These are phyloP conservation scores for Dolichopus griseipennis DNA, from an alignment of 2,888 invertebrate genomes.

Conservation along the genomic window DNA sequence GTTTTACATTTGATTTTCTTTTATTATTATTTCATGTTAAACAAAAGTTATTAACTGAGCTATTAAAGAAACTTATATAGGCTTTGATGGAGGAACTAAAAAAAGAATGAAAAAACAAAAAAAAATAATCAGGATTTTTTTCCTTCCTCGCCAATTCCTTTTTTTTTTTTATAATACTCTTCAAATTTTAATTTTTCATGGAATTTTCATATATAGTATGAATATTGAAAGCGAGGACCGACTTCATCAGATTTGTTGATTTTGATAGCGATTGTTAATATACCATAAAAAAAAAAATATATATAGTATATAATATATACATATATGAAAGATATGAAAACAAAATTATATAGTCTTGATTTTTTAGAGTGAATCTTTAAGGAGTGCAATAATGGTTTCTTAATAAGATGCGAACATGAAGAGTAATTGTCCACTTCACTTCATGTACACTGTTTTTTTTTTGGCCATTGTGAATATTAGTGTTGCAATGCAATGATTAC, in stretches of 20 bases:
- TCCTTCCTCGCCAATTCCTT: neutral
- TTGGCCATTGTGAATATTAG: too few species aligned
- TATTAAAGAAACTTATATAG: neutral
- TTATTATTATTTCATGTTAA: too few species aligned
- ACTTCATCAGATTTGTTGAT: neutral
- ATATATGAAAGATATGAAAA: neutral
- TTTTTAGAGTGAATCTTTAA: neutral
- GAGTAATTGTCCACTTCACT: neutral
- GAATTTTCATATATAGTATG: too few species aligned
- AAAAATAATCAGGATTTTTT: neutral
- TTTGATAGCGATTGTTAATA: constrained; percentile 1
- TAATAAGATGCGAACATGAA: constrained; percentile 6
- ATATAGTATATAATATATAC: too few species aligned
- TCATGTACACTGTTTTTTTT: neutral
- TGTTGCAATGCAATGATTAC: too few species aligned
- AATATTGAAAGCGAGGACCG: neutral
- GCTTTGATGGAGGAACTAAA: neutral
- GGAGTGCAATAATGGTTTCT: constrained; percentile 1
- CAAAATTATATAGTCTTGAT: neutral
- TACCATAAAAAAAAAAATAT: too few species aligned
- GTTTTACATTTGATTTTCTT: too few species aligned
- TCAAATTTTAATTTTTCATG: neutral
- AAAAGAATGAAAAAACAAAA: neutral
- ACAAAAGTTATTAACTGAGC: too few species aligned
- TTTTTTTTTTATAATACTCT: neutral